Evolutionary conservation across 1,140 invertebrate genomes (phyloP), one percentile per base, ranked within the genome.

Genomic region (Steinernema khuongi): DNA sequence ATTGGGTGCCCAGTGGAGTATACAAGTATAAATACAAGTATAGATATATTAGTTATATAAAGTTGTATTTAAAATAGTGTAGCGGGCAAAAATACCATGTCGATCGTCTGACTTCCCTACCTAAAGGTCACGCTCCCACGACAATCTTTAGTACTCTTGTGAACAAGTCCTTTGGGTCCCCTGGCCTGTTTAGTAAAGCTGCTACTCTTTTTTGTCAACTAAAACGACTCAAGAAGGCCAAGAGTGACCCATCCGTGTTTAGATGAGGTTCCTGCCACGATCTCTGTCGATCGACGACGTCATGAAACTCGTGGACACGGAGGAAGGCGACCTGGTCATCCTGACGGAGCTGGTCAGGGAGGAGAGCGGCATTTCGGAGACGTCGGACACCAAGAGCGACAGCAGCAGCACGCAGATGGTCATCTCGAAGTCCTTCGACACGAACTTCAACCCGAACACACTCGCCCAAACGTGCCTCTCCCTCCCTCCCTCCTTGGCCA

Each of bases 271-370:
- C 41, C 17, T 77, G 31, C 80, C 79, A 17, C 70, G 78, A 36
- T 71, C 79, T 17, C 50, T 81, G 11, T 81, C 79, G 7, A 81
- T 81, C 28, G 80, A 81, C 43, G 80, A 81, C 26, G 81, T 81
- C 18, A 82, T 82, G 81, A 72, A 79, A 70, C 41, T 81, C n/a
- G 80, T 81, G 18, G 80, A 81, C 41, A 83, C 80, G 4, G 80
- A 82, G 72, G 80, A 81, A 31, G 80, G 80, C 26, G 80, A 81
- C 66, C 80, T 81, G 32, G 26, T 81, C n/a, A 60, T 80, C 17
- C 50, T 81, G 26, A 71, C 67, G 1, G 79, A 80, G 29, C 29
- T 79, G 22, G n/a, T 77, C 7, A 68, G 79, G 67, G 78, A 79
- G 7, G 79, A 80, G 67, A 74, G 69, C 30, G 71, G 29, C 18